Evolutionary conservation across 2,797 vertebrate species (phyloP), one percentile per base, ranked within the genome.

Genomic region (Meda fulgida): DNA sequence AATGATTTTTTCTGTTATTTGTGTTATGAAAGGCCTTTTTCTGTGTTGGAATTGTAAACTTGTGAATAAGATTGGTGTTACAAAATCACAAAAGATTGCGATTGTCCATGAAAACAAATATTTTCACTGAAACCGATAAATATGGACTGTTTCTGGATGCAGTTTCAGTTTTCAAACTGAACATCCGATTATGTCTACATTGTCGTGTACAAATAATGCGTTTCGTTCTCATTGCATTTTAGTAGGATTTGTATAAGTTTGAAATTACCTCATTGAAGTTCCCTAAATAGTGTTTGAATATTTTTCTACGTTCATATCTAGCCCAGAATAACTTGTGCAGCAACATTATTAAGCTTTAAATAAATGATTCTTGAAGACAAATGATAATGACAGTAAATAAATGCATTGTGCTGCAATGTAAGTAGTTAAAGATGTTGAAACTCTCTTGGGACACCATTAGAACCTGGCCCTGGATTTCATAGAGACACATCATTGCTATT

Each of bases 401-500:
- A 65, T 34, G n/a, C 40, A 72, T 48, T 43, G 14, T 31, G 3
- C 23, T 60, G 23, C 4, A 16, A 26, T 46, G 21, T 6, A 36
- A 55, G 75, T 43, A 34, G 51, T 70, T 58, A 13, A 46, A 70
- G 51, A 78, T 70, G 36, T 69, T 23, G n/a, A 38, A 80, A 31
- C 67, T 65, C 67, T 79, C 66, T 69, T 69, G 29, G 51, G 67
- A 80, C 55, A 29, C 29, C 43, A 80, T 85, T 85, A 66, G 69
- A 73, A 53, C 14, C 18, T 73, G 55, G 58, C 58, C 70, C 70
- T 69, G 55, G 67, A 85, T 85, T 80, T 85, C 69, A 53, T 21
- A 31, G 84, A 85, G 69, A 73, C 84, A 65, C 53, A 51, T 85
- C 78, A 85, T 73, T 80, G 77, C 84, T 70, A 85, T 85, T 85